Percentiles rank a stretch among this genome's conserved stretches.
Evolutionary conservation across 2,888 invertebrate species (phyloP).

Genomic region (Ennomos erosarius): DNA sequence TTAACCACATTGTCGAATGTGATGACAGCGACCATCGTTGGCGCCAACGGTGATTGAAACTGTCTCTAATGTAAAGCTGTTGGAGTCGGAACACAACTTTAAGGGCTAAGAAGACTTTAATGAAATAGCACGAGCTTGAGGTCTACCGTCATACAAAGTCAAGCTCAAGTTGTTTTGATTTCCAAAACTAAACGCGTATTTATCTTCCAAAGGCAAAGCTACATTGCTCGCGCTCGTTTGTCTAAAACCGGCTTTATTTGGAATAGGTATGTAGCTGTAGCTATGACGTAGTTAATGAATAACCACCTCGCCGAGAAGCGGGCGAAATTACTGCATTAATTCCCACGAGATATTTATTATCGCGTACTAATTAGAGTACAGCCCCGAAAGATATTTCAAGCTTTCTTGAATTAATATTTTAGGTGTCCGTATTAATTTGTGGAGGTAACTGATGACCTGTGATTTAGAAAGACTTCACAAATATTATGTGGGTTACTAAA

Average conservation of each 20-base stretch:
- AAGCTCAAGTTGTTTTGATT: too few species aligned
- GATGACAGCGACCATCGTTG: too few species aligned
- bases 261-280: slow-evolving; percentile 37
- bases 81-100: neutral
- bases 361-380: slow-evolving; percentile 54
- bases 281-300: slow-evolving; percentile 56
- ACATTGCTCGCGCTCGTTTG: neutral
- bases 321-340: slow-evolving; percentile 61
- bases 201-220: slow-evolving; percentile 1
- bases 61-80: too few species aligned
- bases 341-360: slow-evolving; percentile 59
- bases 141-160: too few species aligned
- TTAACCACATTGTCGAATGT: too few species aligned
- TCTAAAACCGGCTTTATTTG: slow-evolving; percentile 25
- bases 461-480: neutral
- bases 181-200: neutral
- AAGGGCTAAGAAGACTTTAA: too few species aligned
- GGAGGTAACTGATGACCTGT: slow-evolving; percentile 3
- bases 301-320: slow-evolving; percentile 48
- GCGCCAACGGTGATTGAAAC: too few species aligned
- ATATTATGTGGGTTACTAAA: too few species aligned
- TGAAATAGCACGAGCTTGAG: too few species aligned
- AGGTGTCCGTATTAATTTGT: slow-evolving; percentile 24
- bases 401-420: slow-evolving; percentile 36
- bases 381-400: slow-evolving; percentile 40